phyloP scores from a whole-genome alignment of 1,140 invertebrate species.

The Trichonephila clavata region DNA sequence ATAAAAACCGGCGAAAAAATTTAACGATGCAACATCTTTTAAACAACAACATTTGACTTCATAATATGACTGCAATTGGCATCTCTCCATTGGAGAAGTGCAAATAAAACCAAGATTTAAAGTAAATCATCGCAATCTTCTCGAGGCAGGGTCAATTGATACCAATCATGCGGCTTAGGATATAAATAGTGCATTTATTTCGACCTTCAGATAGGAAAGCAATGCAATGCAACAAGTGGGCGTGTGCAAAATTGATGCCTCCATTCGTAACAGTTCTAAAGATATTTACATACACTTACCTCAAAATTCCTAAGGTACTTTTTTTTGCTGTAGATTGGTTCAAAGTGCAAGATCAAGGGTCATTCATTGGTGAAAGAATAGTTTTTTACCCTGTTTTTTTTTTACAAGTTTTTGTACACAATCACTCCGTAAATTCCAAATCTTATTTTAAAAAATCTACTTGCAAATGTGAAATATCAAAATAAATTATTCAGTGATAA shows the following conservation, averaged over 20 bases:
- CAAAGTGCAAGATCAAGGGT: constrained; percentile 13
- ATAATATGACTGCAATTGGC: background rate
- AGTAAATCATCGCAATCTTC: constrained; percentile 25
- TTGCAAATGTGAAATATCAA: background rate
- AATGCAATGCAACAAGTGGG: constrained; percentile 34
- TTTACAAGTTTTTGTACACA: background rate
- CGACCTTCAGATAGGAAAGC: constrained; percentile 42
- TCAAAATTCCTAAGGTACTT: background rate
- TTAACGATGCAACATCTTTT: background rate
- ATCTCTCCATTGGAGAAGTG: constrained; percentile 20
- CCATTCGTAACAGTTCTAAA: background rate
- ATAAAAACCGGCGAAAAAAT: background rate
- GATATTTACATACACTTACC: background rate
- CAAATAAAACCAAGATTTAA: background rate
- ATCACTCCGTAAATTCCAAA: background rate
- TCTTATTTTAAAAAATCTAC: background rate
- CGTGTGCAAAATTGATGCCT: background rate
- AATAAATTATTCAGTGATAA: background rate
- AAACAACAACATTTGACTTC: background rate
- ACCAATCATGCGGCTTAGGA: constrained; percentile 31
- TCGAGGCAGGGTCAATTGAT: constrained; percentile 18
- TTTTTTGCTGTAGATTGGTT: background rate
- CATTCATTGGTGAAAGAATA: constrained; percentile 28
- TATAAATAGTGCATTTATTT: constrained; percentile 49
- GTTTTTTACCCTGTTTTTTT: background rate